phyloP scores from a whole-genome alignment of 1,140 invertebrate genomes.

The Neoseiulus cucumeris region DNA sequence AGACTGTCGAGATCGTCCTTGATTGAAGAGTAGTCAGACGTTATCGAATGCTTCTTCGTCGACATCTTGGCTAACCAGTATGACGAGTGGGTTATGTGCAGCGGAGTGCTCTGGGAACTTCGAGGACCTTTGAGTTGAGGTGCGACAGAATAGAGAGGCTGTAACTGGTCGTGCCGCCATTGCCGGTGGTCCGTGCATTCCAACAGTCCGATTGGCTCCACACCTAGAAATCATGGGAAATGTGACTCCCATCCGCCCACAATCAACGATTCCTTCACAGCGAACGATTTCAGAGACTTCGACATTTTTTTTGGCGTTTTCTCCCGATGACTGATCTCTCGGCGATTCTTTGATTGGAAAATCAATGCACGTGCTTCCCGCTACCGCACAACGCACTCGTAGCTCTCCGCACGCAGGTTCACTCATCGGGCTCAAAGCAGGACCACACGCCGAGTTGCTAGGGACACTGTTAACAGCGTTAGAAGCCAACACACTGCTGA shows the following conservation, averaged over 20 bases:
- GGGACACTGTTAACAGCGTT: too few species aligned
- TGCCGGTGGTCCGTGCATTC: constrained; percentile 10
- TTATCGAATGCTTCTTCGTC: constrained; percentile 11
- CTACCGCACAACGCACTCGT: too few species aligned
- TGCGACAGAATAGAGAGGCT: constrained; percentile 14
- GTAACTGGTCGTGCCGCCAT: constrained; percentile 10
- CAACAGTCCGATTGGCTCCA: constrained; percentile 10
- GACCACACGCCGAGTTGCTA: too few species aligned
- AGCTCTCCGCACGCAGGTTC: too few species aligned
- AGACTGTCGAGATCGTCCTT: constrained; percentile 9
- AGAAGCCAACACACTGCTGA: too few species aligned
- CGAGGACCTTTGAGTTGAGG: constrained; percentile 16
- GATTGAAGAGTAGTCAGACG: constrained; percentile 7
- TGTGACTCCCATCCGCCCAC: background rate
- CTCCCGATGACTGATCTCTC: too few species aligned
- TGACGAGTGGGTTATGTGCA: constrained; percentile 20
- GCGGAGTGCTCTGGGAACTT: constrained; percentile 13
- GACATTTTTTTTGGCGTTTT: too few species aligned
- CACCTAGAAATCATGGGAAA: background rate
- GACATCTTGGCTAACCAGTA: constrained; percentile 18
- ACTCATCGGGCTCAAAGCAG: too few species aligned
- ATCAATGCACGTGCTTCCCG: too few species aligned
- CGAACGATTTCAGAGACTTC: too few species aligned
- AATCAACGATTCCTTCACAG: too few species aligned
- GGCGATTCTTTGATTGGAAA: too few species aligned